Conservation (phyloP, 2,797 vertebrate genomes). For the Ctenosaura bakeri region DNA sequence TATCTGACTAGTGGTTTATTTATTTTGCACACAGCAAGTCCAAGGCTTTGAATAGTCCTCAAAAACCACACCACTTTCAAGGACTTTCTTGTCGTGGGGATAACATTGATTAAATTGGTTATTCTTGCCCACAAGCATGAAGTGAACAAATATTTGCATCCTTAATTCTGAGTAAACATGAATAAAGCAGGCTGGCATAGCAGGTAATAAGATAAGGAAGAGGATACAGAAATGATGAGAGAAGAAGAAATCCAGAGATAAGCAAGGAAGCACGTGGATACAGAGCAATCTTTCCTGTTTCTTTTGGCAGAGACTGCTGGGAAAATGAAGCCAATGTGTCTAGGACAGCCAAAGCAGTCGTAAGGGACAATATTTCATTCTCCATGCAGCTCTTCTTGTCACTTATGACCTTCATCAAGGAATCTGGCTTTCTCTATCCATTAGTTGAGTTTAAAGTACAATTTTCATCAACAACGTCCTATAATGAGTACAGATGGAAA, state of each 20-base stretch:
- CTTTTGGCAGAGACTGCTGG: not conserved
- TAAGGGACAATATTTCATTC: not conserved
- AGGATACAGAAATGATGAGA: not conserved
- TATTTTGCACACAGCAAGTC: too few species aligned
- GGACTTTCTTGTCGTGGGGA: too few species aligned
- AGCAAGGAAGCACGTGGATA: too few species aligned
- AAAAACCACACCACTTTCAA: too few species aligned
- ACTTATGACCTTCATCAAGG: not conserved
- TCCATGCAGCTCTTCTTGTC: not conserved
- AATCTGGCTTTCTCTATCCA: constrained; percentile 10
- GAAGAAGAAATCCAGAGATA: not conserved
- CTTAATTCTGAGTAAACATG: not conserved
- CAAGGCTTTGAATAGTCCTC: too few species aligned
- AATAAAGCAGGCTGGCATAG: not conserved
- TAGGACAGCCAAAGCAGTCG: not conserved
- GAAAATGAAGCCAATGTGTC: not conserved
- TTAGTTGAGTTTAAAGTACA: not conserved
- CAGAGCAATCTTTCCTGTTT: not conserved
- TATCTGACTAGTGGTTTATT: too few species aligned
- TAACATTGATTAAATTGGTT: too few species aligned
- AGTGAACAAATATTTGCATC: not conserved
- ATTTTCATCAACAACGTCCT: not conserved
- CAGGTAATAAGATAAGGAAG: not conserved
- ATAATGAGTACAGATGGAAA: constrained; percentile 2
- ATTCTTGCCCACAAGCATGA: too few species aligned